These are phyloP conservation scores for Emydoidea blandingii DNA, from an alignment of 2,797 vertebrate species.

Conservation along the genomic window DNA sequence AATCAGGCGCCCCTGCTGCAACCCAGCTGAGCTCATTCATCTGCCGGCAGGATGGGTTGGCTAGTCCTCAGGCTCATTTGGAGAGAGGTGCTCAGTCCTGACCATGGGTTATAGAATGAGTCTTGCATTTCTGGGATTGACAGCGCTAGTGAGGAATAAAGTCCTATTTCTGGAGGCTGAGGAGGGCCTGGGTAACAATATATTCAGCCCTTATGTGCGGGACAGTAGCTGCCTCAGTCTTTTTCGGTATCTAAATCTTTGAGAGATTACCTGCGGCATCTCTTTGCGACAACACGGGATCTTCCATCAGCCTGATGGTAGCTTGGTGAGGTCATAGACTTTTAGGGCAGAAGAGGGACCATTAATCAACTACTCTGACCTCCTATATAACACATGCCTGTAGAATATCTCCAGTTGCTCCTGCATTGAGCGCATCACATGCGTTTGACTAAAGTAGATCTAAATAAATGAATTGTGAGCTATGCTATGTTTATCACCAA, in stretches of 20 bases:
- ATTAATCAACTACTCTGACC: accelerated
- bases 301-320: neutral
- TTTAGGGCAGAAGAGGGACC: neutral
- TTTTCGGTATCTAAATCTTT: accelerated
- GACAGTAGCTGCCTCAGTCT: neutral
- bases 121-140: neutral
- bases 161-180: accelerated
- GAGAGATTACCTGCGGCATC: neutral
- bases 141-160: accelerated
- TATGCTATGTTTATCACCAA: neutral
- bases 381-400: accelerated
- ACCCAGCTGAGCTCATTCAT: too few relatives aligned
- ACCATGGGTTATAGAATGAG: neutral
- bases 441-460: neutral
- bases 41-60: too few relatives aligned
- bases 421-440: accelerated
- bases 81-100: too few relatives aligned
- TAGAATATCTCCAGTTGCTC: neutral
- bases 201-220: accelerated
- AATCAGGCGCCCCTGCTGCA: too few relatives aligned
- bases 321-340: accelerated
- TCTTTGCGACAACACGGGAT: neutral
- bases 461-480: neutral
- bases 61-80: too few relatives aligned
- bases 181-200: accelerated